A percentile compares a stretch with the other conserved stretches of the same genome.
Evolutionary conservation across 2,797 vertebrate species (phyloP).

Genomic region (Synaphobranchus kaupii): DNA sequence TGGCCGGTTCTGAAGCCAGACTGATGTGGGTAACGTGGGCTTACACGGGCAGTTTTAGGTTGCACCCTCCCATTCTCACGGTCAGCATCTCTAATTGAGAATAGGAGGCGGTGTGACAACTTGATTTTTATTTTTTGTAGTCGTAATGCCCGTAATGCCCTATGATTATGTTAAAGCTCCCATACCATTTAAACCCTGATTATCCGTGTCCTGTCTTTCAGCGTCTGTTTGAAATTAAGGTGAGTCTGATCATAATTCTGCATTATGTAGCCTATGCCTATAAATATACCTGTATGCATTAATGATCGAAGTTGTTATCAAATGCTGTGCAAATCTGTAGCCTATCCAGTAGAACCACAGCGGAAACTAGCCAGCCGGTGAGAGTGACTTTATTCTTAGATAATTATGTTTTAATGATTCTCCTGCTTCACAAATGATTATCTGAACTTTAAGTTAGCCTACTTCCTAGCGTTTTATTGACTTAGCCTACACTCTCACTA

Average conservation of each 20-base stretch:
- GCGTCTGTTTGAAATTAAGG: not conserved
- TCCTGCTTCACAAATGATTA: not conserved
- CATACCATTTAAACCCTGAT: too few species aligned
- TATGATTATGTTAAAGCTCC: slow-evolving; percentile 30
- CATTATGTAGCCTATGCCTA: not conserved
- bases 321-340: not conserved
- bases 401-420: not conserved
- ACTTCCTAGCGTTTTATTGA: not conserved
- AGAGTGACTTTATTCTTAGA: not conserved
- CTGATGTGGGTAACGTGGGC: too few species aligned
- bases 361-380: not conserved
- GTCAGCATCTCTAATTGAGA: slow-evolving; percentile 61
- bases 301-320: not conserved
- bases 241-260: not conserved
- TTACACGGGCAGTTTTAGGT: too few species aligned
- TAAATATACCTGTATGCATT: not conserved
- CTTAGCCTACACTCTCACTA: not conserved
- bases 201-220: not conserved
- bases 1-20: too few species aligned
- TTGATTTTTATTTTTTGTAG: too few species aligned
- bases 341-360: not conserved
- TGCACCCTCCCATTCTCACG: slow-evolving; percentile 43
- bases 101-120: slow-evolving; percentile 23
- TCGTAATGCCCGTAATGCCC: too few species aligned
- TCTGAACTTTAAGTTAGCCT: not conserved